Evolutionary conservation across 2,888 invertebrate species (phyloP).

Genomic region (Dyspetes luteomarginatus): DNA sequence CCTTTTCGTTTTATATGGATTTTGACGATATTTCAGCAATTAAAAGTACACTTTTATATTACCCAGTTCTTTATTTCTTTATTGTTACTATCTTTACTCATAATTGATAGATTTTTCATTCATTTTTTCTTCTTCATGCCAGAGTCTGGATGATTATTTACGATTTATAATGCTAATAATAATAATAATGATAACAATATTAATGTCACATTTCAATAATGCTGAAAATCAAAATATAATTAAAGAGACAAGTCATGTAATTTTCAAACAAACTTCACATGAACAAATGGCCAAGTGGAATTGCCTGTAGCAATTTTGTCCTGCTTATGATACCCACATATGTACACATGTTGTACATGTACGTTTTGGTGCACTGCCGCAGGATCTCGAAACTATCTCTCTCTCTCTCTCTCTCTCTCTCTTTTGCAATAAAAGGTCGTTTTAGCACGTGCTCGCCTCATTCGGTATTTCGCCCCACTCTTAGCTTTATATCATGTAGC

Average conservation of each 20-base stretch:
- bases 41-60: no score
- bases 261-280: neutral
- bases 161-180: no score
- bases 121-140: no score
- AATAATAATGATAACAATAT: no score
- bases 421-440: neutral
- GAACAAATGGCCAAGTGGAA: neutral
- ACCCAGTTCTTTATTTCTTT: no score
- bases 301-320: neutral
- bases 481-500: neutral
- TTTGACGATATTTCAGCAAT: no score
- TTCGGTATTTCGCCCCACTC: conserved; percentile 2
- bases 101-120: no score
- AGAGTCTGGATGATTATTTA: no score
- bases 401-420: no score
- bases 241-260: neutral
- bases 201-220: no score
- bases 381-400: neutral
- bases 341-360: neutral
- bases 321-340: neutral
- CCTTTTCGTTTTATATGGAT: no score
- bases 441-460: neutral
- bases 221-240: neutral
- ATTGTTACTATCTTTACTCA: no score
- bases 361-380: neutral